Base-by-base conservation (phyloP, 2,888 invertebrate species). In the Eupithecia abbreviata region DNA sequence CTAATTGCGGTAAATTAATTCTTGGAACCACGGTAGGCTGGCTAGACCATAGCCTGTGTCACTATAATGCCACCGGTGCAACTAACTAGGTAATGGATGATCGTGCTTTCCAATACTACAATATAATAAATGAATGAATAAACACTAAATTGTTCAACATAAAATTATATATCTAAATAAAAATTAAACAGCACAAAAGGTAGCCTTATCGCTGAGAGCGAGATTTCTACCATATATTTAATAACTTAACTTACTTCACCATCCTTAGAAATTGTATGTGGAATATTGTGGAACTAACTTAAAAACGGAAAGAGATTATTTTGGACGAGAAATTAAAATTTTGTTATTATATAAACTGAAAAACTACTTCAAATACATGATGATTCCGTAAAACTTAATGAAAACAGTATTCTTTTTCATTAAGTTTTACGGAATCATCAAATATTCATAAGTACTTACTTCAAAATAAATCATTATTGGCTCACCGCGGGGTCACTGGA, bases 1-100 rank as follows among this genome's bases (percentile, higher is more conserved):
- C 87, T 90, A 90, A 91, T 91, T 89, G 89, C 84, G 84, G 82
- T 82, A 83, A 87, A 88, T 89, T 89, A 87, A 89, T 90, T 86
- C 87, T 85, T 75, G 83, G 82, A 84, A 84, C 84, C 85, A 82
- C 84, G 83, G 83, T 55, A 66, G 74, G 47, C 66, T 45, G 42
- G 67, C 70, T 72, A 62, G 58, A 43, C 66, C 67, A 45, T 9
- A n/a, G 15, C 70, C 18, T 70, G 51, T 72, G 18, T 55, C 77
- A 77, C 77, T 76, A n/a, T 0, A n/a, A 41, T 30, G 30, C 30
- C 41, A 9, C 30, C 4, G n/a, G 58, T 58, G 41, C 45, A 58
- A 58, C 18, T 62, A 62, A 58, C 9, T 55, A 18, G 58, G 62
- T 12, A 10, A 62, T 62, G 10, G 18, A 10, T 58, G n/a, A n/a